Evolutionary conservation across 2,888 invertebrate genomes (phyloP), one percentile per base, ranked within the genome.

Genomic region (Gryllus longicercus): DNA sequence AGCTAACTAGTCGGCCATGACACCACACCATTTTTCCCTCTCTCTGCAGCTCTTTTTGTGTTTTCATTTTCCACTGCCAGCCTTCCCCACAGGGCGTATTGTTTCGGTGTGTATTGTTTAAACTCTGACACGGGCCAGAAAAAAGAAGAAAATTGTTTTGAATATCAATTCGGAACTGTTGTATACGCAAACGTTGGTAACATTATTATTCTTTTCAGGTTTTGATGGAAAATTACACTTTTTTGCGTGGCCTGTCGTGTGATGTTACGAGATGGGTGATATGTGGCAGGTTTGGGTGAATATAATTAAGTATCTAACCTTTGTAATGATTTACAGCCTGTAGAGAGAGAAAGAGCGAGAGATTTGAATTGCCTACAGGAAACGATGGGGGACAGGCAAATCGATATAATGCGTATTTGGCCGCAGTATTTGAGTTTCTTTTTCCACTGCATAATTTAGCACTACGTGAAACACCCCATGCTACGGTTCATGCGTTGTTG

Each of bases 1-100:
- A 63, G 63, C 63, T 63, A 63, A 63, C 63, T 63, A 63, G 63
- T 63, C 63, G n/a, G n/a, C 63, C 63, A n/a, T 63, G 63, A 63
- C 63, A 63, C 63, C 16, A 63, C 63, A n/a, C 63, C 63, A 63
- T 63, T 63, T 38, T 63, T 63, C 63, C 63, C 63, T 63, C 63
- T 63, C 63, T 63, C 63, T 63, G 16, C 63, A 14, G 14, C 63
- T 18, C n/a, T 63, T 63, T 63, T 63, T 63, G 63, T 63, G 63
- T 14, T 63, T 63, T 63, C 63, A 63, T 63, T 63, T 63, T 63
- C 16, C 16, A n/a, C 63, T 18, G 63, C 63, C 63, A 63, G 14
- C 63, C 16, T 63, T 63, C n/a, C 63, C 14, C 63, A n/a, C 63
- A 18, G 63, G 63, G 63, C 14, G 63, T 63, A 63, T 63, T 63